phyloP scores from a whole-genome alignment of 2,113 vertebrate genomes.

The Alligator sinensis region DNA sequence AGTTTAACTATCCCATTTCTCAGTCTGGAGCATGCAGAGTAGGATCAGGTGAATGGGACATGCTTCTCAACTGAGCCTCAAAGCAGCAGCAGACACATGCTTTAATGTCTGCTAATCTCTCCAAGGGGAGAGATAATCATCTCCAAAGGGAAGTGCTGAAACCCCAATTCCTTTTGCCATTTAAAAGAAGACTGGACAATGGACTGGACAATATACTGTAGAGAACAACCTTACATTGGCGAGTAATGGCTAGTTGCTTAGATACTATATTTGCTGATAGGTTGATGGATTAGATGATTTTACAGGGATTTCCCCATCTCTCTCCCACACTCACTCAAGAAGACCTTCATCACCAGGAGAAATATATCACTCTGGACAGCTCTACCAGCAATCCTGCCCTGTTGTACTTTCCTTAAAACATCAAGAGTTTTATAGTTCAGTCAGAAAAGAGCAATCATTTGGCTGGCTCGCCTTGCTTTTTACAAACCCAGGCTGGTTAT shows the following conservation, averaged over 20 bases:
- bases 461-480: neutral
- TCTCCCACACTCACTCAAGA: rapidly evolving
- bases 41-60: too few species aligned
- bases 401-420: neutral
- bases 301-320: neutral
- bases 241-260: neutral
- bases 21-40: neutral
- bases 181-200: constrained; percentile 15
- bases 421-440: neutral
- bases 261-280: neutral
- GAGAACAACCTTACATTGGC: neutral
- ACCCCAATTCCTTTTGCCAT: neutral
- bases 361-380: rapidly evolving
- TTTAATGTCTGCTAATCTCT: neutral
- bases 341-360: neutral
- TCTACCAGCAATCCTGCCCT: neutral
- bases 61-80: too few species aligned
- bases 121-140: neutral
- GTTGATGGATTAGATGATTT: neutral
- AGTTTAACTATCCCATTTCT: neutral
- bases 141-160: neutral
- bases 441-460: neutral
- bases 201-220: neutral
- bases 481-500: neutral
- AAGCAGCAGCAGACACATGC: too few species aligned